These are phyloP conservation scores for Pogona vitticeps DNA, from an alignment of 2,113 vertebrate genomes.

Conservation along the genomic window DNA sequence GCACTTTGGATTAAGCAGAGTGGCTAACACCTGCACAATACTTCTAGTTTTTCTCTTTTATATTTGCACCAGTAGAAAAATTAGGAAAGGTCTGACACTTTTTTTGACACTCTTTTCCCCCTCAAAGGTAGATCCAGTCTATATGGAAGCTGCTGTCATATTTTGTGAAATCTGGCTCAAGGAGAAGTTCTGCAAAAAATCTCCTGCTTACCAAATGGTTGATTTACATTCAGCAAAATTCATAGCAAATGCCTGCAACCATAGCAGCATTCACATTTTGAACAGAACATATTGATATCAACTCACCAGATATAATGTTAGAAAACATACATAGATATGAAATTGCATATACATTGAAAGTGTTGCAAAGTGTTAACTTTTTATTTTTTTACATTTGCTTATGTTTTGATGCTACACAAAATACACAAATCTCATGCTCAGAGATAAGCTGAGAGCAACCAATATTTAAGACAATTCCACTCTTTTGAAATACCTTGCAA, in stretches of 20 bases:
- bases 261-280: constrained; percentile 43
- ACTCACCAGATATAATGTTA: constrained; percentile 44
- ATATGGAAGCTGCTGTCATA: background rate
- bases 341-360: background rate
- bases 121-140: background rate
- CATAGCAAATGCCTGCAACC: constrained; percentile 28
- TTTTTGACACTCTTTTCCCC: background rate
- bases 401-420: background rate
- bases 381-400: constrained; percentile 19
- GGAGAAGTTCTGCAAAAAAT: constrained; percentile 4
- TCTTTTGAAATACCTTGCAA: too few species aligned
- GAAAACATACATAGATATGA: constrained; percentile 22
- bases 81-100: too few species aligned
- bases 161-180: constrained; percentile 28
- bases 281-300: constrained; percentile 17
- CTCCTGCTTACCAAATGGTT: constrained; percentile 8
- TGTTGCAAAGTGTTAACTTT: background rate
- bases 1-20: background rate
- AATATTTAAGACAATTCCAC: too few species aligned
- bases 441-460: background rate
- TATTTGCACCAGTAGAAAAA: background rate
- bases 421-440: constrained; percentile 11
- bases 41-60: background rate
- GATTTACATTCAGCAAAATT: constrained; percentile 46
- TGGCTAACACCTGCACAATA: background rate